Conservation (phyloP, 2,797 vertebrate genomes). For the Hoplostethus atlanticus region DNA sequence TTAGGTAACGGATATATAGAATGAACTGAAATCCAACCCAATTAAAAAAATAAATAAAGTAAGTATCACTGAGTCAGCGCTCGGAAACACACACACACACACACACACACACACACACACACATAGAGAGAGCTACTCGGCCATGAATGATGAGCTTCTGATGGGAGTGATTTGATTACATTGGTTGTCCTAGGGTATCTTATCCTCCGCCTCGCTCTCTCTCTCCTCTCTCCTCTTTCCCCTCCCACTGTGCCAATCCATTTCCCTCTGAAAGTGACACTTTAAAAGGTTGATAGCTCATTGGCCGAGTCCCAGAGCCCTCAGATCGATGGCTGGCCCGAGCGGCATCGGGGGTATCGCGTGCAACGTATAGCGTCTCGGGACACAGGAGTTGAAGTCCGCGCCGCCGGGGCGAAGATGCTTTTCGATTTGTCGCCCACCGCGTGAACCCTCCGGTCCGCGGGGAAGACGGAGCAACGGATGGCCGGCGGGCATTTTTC, state of each 20-base stretch:
- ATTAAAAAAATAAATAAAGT: too few species aligned
- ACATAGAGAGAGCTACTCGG: conserved; percentile 56
- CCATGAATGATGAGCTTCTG: conserved; percentile 66
- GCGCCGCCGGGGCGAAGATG: conserved; percentile 38
- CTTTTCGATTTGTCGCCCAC: conserved; percentile 64
- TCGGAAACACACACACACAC: conserved; percentile 13
- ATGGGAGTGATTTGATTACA: conserved; percentile 72
- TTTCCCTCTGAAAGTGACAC: conserved; percentile 77
- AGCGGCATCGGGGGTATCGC: conserved; percentile 24
- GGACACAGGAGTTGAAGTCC: conserved; percentile 47
- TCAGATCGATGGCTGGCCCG: conserved; percentile 69
- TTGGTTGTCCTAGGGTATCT: conserved; percentile 64
- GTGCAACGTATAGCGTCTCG: conserved; percentile 23
- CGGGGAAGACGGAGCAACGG: conserved; percentile 23
- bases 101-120: conserved; percentile 9
- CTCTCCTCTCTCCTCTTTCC: conserved; percentile 14
- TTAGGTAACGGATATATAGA: too few species aligned
- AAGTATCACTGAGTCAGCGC: too few species aligned
- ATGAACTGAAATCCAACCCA: too few species aligned
- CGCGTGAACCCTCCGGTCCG: conserved; percentile 33
- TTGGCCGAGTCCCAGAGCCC: conserved; percentile 57
- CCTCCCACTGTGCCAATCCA: conserved; percentile 57
- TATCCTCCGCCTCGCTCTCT: conserved; percentile 43
- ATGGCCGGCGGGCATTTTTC: conserved; percentile 10
- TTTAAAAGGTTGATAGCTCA: conserved; percentile 76